Base-by-base conservation (phyloP, 2,113 vertebrate genomes). In the Hemibagrus wyckioides region DNA sequence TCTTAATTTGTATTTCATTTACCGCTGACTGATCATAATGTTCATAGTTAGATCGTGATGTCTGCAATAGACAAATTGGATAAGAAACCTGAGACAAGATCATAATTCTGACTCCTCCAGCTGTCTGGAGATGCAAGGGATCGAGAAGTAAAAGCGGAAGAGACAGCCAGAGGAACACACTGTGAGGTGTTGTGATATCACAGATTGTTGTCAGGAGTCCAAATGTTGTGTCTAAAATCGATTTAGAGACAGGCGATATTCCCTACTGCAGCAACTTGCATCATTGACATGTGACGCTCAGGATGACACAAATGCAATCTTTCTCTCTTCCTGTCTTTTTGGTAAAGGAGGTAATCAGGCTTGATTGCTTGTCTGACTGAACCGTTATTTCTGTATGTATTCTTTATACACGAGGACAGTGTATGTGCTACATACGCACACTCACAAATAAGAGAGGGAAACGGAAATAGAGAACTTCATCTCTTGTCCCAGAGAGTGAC, bases 181-280 rank as follows among this genome's bases (percentile, higher is more conserved):
- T 50, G 23, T 54, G 75, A 52, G 41, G 48, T 71, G 19, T 54
- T 75, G 83, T 85, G 69, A 76, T 85, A 50, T 86, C 23, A 57
- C 8, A 15, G 56, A 48, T 56, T 50, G 33, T 59, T 69, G 61
- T 80, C 65, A 80, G 41, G 36, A 41, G 79, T 69, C 61, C 65
- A 73, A 86, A 86, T 86, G 36, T 73, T 82, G 33, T 6, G 19
- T 67, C 63, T 57, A 36, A 82, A 82, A 87, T 61, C n/a, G n/a
- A 87, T 82, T 82, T 73, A 73, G 52, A 50, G 41, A 36, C 80
- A 76, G 28, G 13, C 19, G 28, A 63, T 61, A 7, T 65, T 75
- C 54, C 63, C 76, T 81, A 33, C 77, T 80, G n/a, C 39, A 82
- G 28, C 1, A 36, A 39, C 80, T 87, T 87, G 54, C 86, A 61